A percentile compares a stretch with the other conserved stretches of the same genome.
These are phyloP conservation scores for Andrena minutula DNA, from an alignment of 2,888 invertebrate species.

Conservation along the genomic window DNA sequence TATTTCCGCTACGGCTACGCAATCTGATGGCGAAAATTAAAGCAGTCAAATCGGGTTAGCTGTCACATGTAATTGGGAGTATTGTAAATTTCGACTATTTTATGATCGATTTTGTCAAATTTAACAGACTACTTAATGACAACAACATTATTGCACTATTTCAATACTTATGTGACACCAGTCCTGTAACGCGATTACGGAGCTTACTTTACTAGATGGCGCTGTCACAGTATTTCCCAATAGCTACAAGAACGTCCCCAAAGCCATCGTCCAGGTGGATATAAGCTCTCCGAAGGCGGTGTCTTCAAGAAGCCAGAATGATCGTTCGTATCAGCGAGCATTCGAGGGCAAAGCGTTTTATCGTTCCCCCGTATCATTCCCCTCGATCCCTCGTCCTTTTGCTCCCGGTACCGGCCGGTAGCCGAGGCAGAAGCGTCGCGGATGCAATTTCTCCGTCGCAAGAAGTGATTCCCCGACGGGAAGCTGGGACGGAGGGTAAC, in stretches of 20 bases:
- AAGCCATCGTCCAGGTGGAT: not conserved
- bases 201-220: too few relatives aligned
- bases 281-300: slow-evolving; percentile 22
- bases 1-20: too few relatives aligned
- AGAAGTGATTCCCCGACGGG: slow-evolving; percentile 21
- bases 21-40: too few relatives aligned
- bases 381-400: slow-evolving; percentile 38
- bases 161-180: too few relatives aligned
- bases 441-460: slow-evolving; percentile 48
- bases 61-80: too few relatives aligned
- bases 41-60: too few relatives aligned
- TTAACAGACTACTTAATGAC: too few relatives aligned
- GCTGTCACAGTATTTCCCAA: too few relatives aligned
- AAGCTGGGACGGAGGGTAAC: not conserved
- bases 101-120: too few relatives aligned
- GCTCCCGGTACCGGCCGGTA: slow-evolving; percentile 39
- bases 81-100: too few relatives aligned
- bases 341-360: slow-evolving; percentile 67
- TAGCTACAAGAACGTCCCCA: not conserved
- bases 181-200: too few relatives aligned
- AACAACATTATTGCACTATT: too few relatives aligned
- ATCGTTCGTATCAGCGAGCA: slow-evolving; percentile 52
- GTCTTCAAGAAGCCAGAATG: slow-evolving; percentile 58
- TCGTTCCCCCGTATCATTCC: slow-evolving; percentile 54
- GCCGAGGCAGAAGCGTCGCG: slow-evolving; percentile 31